phyloP scores from a whole-genome alignment of 2,797 vertebrate species.

The Gymnocypris eckloni region DNA sequence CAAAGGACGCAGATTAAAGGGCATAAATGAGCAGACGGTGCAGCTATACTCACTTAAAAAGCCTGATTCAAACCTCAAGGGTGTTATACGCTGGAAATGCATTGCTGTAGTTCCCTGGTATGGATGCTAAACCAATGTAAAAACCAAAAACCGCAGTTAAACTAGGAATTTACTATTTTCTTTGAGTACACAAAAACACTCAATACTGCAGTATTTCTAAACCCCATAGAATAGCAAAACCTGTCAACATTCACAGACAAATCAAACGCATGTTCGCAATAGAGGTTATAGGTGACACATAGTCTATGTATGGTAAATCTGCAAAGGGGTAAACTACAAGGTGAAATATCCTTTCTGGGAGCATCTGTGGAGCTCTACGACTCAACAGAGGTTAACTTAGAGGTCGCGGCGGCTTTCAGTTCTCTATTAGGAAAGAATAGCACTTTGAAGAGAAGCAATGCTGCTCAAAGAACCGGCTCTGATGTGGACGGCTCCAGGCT shows the following conservation, averaged over 20 bases:
- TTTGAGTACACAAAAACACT: not conserved
- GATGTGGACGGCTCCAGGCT: constrained; percentile 8
- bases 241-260: not conserved
- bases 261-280: not conserved
- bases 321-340: not conserved
- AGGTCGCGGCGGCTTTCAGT: not conserved
- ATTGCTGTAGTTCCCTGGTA: not conserved
- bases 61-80: constrained; percentile 33
- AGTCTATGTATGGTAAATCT: not conserved
- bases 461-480: not conserved
- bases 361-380: not conserved
- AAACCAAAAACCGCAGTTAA: not conserved
- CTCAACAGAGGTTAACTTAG: not conserved
- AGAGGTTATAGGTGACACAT: not conserved
- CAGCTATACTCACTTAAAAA: constrained; percentile 27
- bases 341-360: not conserved
- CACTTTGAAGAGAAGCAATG: not conserved
- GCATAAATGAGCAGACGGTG: constrained; percentile 46
- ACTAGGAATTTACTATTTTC: too few relatives aligned
- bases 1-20: constrained; percentile 52
- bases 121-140: not conserved
- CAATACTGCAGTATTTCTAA: not conserved
- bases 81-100: constrained; percentile 17
- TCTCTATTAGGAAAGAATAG: constrained; percentile 27
- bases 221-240: constrained; percentile 1